Evolutionary conservation across 2,888 invertebrate genomes (phyloP), one percentile per base, ranked within the genome.

Genomic region (Brachynemurus nebulosus): DNA sequence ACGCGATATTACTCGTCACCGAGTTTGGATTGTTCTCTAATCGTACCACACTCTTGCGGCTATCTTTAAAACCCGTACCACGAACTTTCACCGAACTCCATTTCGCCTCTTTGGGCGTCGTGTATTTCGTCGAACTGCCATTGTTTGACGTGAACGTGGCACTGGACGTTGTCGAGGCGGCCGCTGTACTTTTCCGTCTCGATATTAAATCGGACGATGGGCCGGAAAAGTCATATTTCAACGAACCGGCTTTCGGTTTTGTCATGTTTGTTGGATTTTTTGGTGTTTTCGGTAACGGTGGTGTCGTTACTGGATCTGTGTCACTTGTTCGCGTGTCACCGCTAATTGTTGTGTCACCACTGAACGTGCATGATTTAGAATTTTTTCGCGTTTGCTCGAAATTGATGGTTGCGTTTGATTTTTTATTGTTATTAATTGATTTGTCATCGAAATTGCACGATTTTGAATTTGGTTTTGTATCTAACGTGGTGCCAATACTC

Each of bases 71-170:
- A 51, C 74, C 71, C 50, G 74, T 74, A 57, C 76, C 76, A 59
- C 69, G 72, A 51, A 76, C 74, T 51, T 76, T 68, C 53, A 77
- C 76, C 52, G 76, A 76, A 53, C 75, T 75, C 68, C 76, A 76
- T 66, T 75, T 75, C 42, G 74, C 65, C 54, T 55, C 56, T 23
- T 62, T 57, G 43, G 61, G 47, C 48, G 57, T 62, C 16, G 59
- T 16, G 52, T 61, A 61, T 48, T 64, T 65, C 27, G 64, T 53
- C 35, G 63, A 63, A 21, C 64, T 63, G 18, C 61, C 60, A n/a
- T 49, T 44, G n/a, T 52, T 44, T 20, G 53, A 51, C 16, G 53
- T 47, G 14, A 50, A 50, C 4, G 38, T 40, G 12, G 35, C 43
- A 2, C 23, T 19, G 16, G 36, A 42, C 8, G 42, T 41, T n/a